phyloP scores from a whole-genome alignment of 2,797 vertebrate species.

The Meriones psammophilus region DNA sequence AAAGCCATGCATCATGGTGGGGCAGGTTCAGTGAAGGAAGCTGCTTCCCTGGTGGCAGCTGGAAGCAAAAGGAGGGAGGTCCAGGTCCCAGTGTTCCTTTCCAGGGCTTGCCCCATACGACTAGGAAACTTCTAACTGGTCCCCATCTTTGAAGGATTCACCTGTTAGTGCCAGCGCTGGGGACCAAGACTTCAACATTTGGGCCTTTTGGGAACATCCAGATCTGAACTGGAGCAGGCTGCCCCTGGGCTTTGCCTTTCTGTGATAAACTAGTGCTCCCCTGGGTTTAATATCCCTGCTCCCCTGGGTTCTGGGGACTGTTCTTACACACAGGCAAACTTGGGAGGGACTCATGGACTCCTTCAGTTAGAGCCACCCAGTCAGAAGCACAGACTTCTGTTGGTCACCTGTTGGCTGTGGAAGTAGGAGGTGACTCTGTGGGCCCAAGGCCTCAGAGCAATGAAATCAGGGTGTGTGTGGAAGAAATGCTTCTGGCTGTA shows the following conservation, averaged over 20 bases:
- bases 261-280: background rate
- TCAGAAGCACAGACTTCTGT: background rate
- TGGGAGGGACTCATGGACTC: background rate
- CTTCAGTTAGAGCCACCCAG: background rate
- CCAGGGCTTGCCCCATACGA: background rate
- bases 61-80: background rate
- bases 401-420: too few species aligned
- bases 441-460: background rate
- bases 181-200: background rate
- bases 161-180: background rate
- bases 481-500: background rate
- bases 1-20: background rate
- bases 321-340: background rate
- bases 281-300: too few species aligned
- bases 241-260: background rate
- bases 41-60: background rate
- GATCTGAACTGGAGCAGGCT: background rate
- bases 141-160: background rate
- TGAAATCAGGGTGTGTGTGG: background rate
- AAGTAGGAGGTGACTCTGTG: background rate
- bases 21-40: background rate
- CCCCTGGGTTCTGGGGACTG: background rate
- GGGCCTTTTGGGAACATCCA: background rate
- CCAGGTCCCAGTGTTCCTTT: background rate
- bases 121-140: background rate